Conservation (phyloP, 1,140 invertebrate species). For the Periplaneta americana region DNA sequence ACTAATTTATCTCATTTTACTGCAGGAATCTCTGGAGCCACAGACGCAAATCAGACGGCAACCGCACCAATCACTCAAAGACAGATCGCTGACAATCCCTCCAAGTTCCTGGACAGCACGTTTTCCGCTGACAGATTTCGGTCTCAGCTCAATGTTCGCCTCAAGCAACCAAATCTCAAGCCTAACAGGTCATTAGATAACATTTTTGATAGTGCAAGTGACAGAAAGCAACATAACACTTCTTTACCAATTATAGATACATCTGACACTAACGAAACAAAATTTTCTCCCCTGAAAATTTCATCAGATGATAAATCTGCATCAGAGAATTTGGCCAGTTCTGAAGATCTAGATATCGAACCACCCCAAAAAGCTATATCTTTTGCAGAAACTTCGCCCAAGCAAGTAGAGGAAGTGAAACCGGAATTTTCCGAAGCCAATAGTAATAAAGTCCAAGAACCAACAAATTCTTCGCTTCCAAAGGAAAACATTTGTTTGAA, state of each 20-base stretch:
- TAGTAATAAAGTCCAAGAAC: not conserved
- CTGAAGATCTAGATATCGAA: too few species aligned
- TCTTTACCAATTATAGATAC: not conserved
- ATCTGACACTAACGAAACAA: not conserved
- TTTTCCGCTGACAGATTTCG: constrained; percentile 18
- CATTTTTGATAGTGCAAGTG: not conserved
- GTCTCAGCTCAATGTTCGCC: constrained; percentile 26
- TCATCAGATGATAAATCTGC: too few species aligned
- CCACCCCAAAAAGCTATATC: too few species aligned
- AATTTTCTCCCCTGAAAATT: not conserved
- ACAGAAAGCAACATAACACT: not conserved
- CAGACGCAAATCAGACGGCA: not conserved
- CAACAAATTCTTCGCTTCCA: not conserved
- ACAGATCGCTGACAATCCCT: not conserved
- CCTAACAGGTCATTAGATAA: not conserved
- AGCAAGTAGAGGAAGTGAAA: too few species aligned
- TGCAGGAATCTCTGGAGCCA: not conserved
- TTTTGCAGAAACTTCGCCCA: too few species aligned
- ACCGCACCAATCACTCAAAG: not conserved
- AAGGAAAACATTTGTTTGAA: not conserved
- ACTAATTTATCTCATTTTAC: too few species aligned
- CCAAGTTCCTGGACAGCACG: not conserved
- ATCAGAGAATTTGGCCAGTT: too few species aligned
- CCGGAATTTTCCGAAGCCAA: too few species aligned
- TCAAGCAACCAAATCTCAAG: constrained; percentile 7